Evolutionary conservation across 1,140 invertebrate genomes (phyloP).

Genomic region (Lucilia sericata): DNA sequence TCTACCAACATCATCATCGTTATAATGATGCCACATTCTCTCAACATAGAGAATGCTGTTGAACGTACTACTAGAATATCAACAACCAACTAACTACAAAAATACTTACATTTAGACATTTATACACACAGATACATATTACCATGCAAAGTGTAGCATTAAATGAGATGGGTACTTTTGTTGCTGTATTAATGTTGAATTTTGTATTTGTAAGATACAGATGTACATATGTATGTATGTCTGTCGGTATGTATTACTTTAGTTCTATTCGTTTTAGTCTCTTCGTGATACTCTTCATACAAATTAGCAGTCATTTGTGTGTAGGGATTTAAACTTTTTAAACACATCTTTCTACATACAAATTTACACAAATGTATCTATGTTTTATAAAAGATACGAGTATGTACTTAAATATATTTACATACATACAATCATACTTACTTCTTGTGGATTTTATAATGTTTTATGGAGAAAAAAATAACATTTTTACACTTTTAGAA

Average conservation of each 20-base stretch:
- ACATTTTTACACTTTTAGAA: not conserved
- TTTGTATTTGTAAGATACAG: too few relatives aligned
- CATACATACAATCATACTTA: too few relatives aligned
- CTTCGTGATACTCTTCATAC: not conserved
- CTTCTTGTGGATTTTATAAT: not conserved
- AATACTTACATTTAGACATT: not conserved
- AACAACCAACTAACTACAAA: not conserved
- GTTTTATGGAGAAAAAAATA: not conserved
- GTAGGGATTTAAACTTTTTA: not conserved
- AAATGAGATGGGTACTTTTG: not conserved
- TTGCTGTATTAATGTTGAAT: not conserved
- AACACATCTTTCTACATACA: not conserved
- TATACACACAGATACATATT: too few relatives aligned
- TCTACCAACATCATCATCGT: not conserved
- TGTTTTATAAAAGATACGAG: not conserved
- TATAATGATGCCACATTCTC: not conserved
- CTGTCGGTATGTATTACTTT: not conserved
- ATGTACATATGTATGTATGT: too few relatives aligned
- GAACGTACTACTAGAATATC: not conserved
- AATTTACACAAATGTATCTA: too few relatives aligned
- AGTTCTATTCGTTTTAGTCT: not conserved
- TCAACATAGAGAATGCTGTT: not conserved
- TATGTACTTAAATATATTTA: too few relatives aligned
- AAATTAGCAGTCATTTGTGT: conserved; percentile 24
- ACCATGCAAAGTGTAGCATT: too few relatives aligned